Conservation (phyloP, 2,113 vertebrate genomes). For the Colistium nudipinnis region DNA sequence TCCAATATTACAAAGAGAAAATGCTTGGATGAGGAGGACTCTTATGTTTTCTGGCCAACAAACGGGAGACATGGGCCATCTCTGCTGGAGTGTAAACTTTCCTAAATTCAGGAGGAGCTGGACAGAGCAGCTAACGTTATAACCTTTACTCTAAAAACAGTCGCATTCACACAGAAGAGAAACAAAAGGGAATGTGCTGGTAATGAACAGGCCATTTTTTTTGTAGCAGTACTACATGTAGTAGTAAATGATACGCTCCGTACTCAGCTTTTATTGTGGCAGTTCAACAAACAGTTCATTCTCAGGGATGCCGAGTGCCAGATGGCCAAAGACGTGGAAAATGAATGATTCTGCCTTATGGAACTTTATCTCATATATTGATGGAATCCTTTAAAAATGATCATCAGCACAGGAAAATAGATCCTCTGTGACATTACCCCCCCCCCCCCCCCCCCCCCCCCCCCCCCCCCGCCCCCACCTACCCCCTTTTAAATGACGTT, state of each 20-base stretch:
- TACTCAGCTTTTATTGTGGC: background rate
- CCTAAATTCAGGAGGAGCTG: background rate
- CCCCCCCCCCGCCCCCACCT: no score
- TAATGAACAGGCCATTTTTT: no score
- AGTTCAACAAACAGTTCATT: no score
- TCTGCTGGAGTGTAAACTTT: background rate
- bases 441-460: no score
- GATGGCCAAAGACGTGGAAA: background rate
- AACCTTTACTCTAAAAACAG: background rate
- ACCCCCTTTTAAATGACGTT: conserved; percentile 22
- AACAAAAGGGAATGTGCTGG: background rate
- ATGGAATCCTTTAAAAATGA: background rate
- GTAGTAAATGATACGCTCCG: background rate
- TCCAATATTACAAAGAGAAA: no score
- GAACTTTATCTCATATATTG: background rate
- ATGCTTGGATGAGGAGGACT: background rate
- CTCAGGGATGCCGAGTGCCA: background rate
- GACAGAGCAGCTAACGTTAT: background rate
- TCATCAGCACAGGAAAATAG: conserved; percentile 1
- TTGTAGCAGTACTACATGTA: background rate
- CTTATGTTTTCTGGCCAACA: background rate
- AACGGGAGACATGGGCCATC: background rate
- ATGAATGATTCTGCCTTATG: background rate
- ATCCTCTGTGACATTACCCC: background rate
- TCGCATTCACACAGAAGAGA: background rate